A percentile compares a stretch with the other conserved stretches of the same genome.
phyloP scores from a whole-genome alignment of 2,797 vertebrate species.

The Anabacerthia variegaticeps region DNA sequence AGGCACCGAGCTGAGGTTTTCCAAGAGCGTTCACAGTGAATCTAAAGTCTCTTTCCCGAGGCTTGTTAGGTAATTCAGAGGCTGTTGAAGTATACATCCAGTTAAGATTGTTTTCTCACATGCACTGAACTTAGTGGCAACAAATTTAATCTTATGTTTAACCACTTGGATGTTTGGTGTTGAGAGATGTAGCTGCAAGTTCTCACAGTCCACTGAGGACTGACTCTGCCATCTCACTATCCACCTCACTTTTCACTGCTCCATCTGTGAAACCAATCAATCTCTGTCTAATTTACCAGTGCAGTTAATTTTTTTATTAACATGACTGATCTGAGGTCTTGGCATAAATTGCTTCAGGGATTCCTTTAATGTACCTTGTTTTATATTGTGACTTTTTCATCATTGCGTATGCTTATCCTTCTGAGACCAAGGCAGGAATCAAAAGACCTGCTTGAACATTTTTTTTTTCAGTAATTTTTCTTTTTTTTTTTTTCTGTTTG shows the following conservation, averaged over 20 bases:
- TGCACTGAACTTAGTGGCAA: background rate
- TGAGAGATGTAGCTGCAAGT: background rate
- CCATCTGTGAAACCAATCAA: background rate
- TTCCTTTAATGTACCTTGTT: background rate
- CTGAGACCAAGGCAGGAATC: background rate
- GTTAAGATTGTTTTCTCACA: slow-evolving; percentile 30
- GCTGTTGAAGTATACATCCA: background rate
- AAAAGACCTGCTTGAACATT: background rate
- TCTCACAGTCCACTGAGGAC: background rate
- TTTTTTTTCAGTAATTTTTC: background rate
- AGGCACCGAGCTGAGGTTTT: slow-evolving; percentile 34
- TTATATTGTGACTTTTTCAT: background rate
- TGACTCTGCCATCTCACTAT: background rate
- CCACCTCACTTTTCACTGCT: background rate
- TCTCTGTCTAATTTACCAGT: slow-evolving; percentile 25
- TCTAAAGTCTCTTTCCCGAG: slow-evolving; percentile 42
- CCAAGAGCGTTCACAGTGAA: background rate
- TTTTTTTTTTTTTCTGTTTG: background rate
- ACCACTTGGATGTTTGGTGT: background rate
- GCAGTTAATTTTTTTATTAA: slow-evolving; percentile 28
- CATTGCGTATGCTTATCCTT: background rate
- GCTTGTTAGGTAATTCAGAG: slow-evolving; percentile 51
- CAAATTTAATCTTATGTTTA: slow-evolving; percentile 20
- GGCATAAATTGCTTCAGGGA: background rate
- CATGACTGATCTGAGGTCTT: background rate